Percentiles rank a stretch among this genome's conserved stretches.
Conservation (phyloP, 2,888 invertebrate genomes). For the Mamestra brassicae region DNA sequence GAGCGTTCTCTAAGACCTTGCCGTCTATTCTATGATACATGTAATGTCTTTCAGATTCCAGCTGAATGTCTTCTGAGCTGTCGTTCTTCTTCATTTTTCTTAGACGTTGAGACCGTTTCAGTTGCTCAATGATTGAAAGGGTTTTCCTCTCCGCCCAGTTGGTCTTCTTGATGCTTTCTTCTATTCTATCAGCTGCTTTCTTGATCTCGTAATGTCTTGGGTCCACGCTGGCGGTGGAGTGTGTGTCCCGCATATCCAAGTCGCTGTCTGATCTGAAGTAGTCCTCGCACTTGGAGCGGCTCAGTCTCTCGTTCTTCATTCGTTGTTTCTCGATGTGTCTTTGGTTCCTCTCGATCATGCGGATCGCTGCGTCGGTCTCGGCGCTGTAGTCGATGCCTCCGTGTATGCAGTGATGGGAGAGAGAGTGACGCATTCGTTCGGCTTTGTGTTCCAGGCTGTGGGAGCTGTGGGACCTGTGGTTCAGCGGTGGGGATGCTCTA, state of each 20-base stretch:
- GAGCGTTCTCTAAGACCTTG: constrained; percentile 89
- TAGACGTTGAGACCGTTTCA: constrained; percentile 86
- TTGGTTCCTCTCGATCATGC: constrained; percentile 91
- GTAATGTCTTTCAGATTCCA: constrained; percentile 87
- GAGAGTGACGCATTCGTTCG: constrained; percentile 84
- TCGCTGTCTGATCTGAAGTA: constrained; percentile 86
- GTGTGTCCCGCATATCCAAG: constrained; percentile 78
- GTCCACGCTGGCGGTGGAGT: constrained; percentile 72
- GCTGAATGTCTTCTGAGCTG: constrained; percentile 87
- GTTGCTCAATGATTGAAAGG: constrained; percentile 86
- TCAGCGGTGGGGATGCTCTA: constrained; percentile 77
- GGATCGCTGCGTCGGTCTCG: constrained; percentile 91
- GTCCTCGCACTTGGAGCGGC: constrained; percentile 83
- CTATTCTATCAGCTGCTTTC: constrained; percentile 85
- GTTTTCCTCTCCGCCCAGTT: constrained; percentile 89
- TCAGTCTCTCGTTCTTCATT: constrained; percentile 83
- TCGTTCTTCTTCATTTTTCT: constrained; percentile 85
- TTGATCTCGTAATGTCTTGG: constrained; percentile 81
- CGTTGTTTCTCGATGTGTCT: constrained; percentile 91
- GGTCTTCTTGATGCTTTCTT: constrained; percentile 88
- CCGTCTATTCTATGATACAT: constrained; percentile 88
- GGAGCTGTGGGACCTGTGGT: constrained; percentile 85
- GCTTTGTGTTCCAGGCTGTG: constrained; percentile 87
- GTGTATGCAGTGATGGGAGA: constrained; percentile 88
- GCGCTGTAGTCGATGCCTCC: constrained; percentile 90